Percentiles rank a stretch among this genome's conserved stretches.
These are phyloP conservation scores for Xestoiulus laeticollis DNA, from an alignment of 2,888 invertebrate genomes.

Conservation along the genomic window DNA sequence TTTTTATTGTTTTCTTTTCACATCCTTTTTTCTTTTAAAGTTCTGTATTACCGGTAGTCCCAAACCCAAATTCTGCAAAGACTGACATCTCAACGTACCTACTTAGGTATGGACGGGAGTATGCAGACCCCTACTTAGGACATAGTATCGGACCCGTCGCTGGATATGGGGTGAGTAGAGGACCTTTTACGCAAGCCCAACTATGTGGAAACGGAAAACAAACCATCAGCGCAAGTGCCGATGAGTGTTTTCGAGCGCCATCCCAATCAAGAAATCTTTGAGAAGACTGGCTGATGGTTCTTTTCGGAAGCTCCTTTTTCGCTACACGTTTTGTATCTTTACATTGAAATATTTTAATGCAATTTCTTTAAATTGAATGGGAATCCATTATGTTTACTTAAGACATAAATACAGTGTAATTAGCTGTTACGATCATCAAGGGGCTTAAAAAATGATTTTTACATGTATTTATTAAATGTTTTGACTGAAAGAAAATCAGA, in stretches of 20 bases:
- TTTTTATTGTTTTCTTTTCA: slow-evolving; percentile 55
- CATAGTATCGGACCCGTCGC: slow-evolving; percentile 97
- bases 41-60: slow-evolving; percentile 57
- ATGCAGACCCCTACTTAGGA: slow-evolving; percentile 88
- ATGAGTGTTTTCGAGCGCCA: not conserved
- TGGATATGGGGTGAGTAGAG: slow-evolving; percentile 88
- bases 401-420: too few species aligned
- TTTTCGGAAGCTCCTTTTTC: not conserved
- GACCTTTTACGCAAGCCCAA: not conserved
- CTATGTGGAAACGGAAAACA: not conserved
- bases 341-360: not conserved
- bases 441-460: too few species aligned
- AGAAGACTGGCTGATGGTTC: slow-evolving; percentile 23
- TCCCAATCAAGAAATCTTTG: not conserved
- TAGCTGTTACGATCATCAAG: too few species aligned
- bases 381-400: too few species aligned
- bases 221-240: not conserved
- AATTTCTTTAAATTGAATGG: too few species aligned
- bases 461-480: too few species aligned
- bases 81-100: slow-evolving; percentile 59
- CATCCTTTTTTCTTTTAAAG: slow-evolving; percentile 60
- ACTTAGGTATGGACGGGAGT: slow-evolving; percentile 82
- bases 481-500: too few species aligned
- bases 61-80: slow-evolving; percentile 57
- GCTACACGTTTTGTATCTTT: not conserved